phyloP scores from a whole-genome alignment of 2,888 invertebrate genomes.

The Yponomeuta evonymella region DNA sequence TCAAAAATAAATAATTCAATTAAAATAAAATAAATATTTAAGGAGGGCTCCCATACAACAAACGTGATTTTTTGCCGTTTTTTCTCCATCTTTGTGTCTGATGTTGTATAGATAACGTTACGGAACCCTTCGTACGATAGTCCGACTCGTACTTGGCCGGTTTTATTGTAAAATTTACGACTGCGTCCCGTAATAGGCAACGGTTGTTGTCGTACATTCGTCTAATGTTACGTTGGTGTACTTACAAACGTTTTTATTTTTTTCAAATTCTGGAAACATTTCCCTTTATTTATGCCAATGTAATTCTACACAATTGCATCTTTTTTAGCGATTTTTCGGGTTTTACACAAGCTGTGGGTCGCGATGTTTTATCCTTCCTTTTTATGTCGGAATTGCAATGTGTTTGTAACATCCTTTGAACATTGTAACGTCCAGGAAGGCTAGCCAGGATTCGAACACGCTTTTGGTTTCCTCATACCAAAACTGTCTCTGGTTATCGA shows the following conservation, averaged over 20 bases:
- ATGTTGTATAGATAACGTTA: too few species aligned
- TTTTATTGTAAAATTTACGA: constrained; percentile 51
- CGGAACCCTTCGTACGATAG: too few species aligned
- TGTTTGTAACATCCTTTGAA: not conserved
- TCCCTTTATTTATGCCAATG: not conserved
- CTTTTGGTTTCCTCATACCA: not conserved
- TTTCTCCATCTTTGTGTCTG: too few species aligned
- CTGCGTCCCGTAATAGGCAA: constrained; percentile 48
- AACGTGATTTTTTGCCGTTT: too few species aligned
- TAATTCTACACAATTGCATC: not conserved
- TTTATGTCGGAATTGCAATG: not conserved
- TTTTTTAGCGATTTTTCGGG: not conserved
- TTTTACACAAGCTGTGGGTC: not conserved
- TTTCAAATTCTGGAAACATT: constrained; percentile 12
- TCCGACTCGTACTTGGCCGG: too few species aligned
- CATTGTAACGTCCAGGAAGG: not conserved
- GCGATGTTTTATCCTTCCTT: not conserved
- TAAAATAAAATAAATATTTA: too few species aligned
- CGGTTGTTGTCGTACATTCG: constrained; percentile 43
- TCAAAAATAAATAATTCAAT: too few species aligned
- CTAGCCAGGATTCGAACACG: not conserved
- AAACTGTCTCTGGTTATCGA: not conserved
- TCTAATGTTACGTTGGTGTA: constrained; percentile 34
- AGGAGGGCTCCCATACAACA: too few species aligned
- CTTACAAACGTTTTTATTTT: constrained; percentile 44